Percentiles rank a stretch among this genome's conserved stretches.
phyloP scores from a whole-genome alignment of 2,888 invertebrate species.

The Thyatira batis region DNA sequence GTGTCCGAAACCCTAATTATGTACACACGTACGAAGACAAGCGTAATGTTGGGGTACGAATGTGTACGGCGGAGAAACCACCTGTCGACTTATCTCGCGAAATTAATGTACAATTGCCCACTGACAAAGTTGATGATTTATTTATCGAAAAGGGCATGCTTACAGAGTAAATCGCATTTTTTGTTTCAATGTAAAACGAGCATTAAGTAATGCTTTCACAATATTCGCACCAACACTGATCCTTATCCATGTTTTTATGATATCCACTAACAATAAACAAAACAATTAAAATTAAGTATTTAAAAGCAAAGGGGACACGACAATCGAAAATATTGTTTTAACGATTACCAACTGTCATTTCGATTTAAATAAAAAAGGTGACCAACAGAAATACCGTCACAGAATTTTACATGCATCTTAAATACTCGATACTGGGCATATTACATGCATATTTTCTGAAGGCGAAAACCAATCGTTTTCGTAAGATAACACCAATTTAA shows the following conservation, averaged over 20 bases:
- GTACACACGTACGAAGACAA: conserved; percentile 27
- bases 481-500: conserved; percentile 10
- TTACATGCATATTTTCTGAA: neutral
- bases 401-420: neutral
- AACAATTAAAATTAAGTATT: neutral
- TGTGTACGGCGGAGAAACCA: neutral
- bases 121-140: neutral
- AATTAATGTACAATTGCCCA: neutral
- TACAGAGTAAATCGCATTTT: too few relatives aligned
- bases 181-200: too few relatives aligned
- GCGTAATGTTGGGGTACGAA: conserved; percentile 19
- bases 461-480: conserved; percentile 13
- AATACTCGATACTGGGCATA: neutral
- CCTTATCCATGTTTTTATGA: neutral
- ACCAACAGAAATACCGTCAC: neutral
- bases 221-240: neutral
- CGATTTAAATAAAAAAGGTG: neutral
- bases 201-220: neutral
- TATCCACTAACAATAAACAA: neutral
- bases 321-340: neutral
- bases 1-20: conserved; percentile 44
- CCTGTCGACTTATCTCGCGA: neutral
- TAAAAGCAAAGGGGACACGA: conserved; percentile 8
- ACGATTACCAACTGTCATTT: neutral
- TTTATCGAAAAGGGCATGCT: neutral